Conservation (phyloP, 2,797 vertebrate genomes). For the Merluccius polli region DNA sequence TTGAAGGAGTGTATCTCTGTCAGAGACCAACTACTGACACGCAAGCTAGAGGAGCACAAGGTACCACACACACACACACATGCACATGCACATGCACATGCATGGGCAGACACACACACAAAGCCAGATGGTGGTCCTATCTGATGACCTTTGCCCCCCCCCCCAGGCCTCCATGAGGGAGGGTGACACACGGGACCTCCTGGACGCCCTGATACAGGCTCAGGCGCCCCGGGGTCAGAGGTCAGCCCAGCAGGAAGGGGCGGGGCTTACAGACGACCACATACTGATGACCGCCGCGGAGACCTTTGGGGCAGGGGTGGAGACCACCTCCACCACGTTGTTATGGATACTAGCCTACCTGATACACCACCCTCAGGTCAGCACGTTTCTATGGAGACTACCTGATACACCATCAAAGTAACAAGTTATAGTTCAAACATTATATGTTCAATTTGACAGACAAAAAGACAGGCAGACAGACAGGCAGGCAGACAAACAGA, state of each 20-base stretch:
- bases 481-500: neutral
- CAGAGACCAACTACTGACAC: conserved; percentile 68
- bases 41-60: conserved; percentile 76
- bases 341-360: conserved; percentile 58
- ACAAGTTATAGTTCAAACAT: neutral
- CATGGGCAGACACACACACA: conserved; percentile 7
- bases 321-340: conserved; percentile 75
- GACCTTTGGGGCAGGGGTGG: conserved; percentile 77
- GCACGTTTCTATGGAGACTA: neutral
- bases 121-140: neutral
- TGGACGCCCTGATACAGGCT: conserved; percentile 73
- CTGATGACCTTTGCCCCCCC: neutral
- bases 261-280: conserved; percentile 69
- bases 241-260: conserved; percentile 10
- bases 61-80: conserved; percentile 40
- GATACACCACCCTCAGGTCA: conserved; percentile 63
- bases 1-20: conserved; percentile 66
- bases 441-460: neutral
- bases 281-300: conserved; percentile 77
- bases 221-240: conserved; percentile 32
- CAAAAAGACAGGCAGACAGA: neutral
- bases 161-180: conserved; percentile 53
- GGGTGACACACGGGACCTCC: conserved; percentile 67
- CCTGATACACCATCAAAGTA: neutral
- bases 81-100: neutral